Base-by-base conservation (phyloP, 1,140 invertebrate genomes). In the Mamestra configurata region DNA sequence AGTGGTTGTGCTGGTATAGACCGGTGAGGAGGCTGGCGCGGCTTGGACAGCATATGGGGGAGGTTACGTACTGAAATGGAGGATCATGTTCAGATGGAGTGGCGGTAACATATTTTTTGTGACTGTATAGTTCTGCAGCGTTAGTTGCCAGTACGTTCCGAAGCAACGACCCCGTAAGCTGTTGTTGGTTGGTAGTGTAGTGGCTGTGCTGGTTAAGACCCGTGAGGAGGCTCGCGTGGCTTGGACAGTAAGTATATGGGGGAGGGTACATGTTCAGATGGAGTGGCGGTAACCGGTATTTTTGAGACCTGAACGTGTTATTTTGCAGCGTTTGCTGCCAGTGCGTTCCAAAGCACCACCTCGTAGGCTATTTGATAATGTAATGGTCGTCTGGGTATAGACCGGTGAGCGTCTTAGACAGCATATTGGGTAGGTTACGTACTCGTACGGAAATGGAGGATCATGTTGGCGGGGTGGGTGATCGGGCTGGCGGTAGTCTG, bases 191-290 rank as follows among this genome's bases (percentile, higher is more conserved):
- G 1, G 95, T 87, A 0, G 97, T 97, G 22, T 94, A 87, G 89
- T 98, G 97, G 93, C 98, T 99, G 88, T 99, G 98, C 0, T 97
- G 96, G 92, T 98, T 98, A 78, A 96, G 95, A 40, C 98, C 98
- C 0, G 98, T 98, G n/a, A 99, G 94, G 55, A 99, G 96, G 40
- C 98, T 97, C 11, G 98, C 97, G 59, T 98, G 96, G 89, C 98
- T 98, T 18, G 98, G 98, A 89, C 98, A n/a, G n/a, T n/a, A n/a
- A 98, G 90, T 98, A 98, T 51, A 98, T 96, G 11, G 98, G 98
- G 0, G 97, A 97, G 55, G 97, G 97, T 1, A 96, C 97, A 92
- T 97, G 98, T 97, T 98, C n/a, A n/a, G n/a, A n/a, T n/a, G n/a
- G n/a, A n/a, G n/a, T n/a, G n/a, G n/a, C n/a, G n/a, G n/a, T n/a